Conservation (phyloP, 1,140 invertebrate species). For the Proctacanthus coquilletti region DNA sequence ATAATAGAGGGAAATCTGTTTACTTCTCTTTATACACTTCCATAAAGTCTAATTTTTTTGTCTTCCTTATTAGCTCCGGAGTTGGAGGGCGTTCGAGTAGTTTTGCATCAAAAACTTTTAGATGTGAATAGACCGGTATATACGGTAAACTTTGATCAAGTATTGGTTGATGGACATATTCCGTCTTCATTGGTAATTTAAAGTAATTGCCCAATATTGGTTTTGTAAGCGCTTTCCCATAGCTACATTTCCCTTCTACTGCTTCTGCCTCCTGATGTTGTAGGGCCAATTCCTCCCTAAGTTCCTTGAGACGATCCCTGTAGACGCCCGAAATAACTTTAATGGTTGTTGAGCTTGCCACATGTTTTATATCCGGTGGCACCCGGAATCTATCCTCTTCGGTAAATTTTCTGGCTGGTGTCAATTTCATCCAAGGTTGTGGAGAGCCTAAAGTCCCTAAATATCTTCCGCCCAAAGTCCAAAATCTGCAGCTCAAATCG, state of each 20-base stretch:
- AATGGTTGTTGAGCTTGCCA: slow-evolving; percentile 48
- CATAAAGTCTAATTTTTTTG: slow-evolving; percentile 15
- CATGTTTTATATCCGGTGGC: slow-evolving; percentile 46
- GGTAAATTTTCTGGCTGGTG: slow-evolving; percentile 29
- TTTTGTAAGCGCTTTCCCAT: slow-evolving; percentile 29
- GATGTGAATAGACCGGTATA: slow-evolving; percentile 40
- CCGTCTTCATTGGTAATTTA: slow-evolving; percentile 25
- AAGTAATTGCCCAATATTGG: slow-evolving; percentile 33
- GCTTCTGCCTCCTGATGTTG: slow-evolving; percentile 12
- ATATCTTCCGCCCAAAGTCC: slow-evolving; percentile 50
- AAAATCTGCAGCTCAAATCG: slow-evolving; percentile 52
- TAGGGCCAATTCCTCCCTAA: slow-evolving; percentile 7
- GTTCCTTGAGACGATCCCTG: slow-evolving; percentile 3
- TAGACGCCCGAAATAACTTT: slow-evolving; percentile 33
- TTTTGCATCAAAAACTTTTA: slow-evolving; percentile 33
- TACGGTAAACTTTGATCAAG: slow-evolving; percentile 36
- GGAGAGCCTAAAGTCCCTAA: slow-evolving; percentile 50
- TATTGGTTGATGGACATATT: slow-evolving; percentile 21
- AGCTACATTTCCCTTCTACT: slow-evolving; percentile 20
- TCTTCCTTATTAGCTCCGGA: slow-evolving; percentile 30
- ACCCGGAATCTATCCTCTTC: slow-evolving; percentile 31
- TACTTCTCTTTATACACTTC: slow-evolving; percentile 9
- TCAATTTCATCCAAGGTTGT: slow-evolving; percentile 36
- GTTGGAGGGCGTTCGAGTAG: slow-evolving; percentile 31
- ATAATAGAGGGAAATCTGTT: not conserved